Evolutionary conservation across 2,113 vertebrate species (phyloP), one percentile per base, ranked within the genome.

Genomic region (Peromyscus polionotus): DNA sequence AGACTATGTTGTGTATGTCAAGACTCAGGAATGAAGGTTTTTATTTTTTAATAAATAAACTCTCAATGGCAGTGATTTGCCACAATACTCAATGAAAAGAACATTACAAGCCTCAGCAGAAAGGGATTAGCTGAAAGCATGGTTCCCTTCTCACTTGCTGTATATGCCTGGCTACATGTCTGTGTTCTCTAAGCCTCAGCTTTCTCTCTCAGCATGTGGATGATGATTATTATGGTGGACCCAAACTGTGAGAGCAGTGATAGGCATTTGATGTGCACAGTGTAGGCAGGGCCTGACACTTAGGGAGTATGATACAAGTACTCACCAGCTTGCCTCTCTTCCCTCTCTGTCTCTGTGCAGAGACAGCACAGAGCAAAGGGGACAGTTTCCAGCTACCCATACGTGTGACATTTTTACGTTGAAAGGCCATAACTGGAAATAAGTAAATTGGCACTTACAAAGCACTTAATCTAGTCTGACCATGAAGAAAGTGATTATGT

Each of bases 341-440:
- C n/a, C 5, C 13, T 72, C 48, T 73, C 36, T 79, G 54, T 84
- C n/a, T 26, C 57, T 11, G n/a, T 39, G 6, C 31, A 45, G 73
- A 77, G 42, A 59, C 42, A 63, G 19, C 48, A 26, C 17, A 57
- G 57, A 80, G 17, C 65, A 33, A 87, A 93, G 65, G 54, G 33
- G 51, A 65, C 61, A n/a, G 13, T 80, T 91, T 73, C 14, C 7
- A 76, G n/a, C 48, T 54, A 73, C 70, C 51, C 19, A 48, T 39
- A 48, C 75, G 76, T 95, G 83, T 95, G 83, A 94, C 51, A 92
- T 59, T 61, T 79, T 95, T 70, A 51, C 61, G n/a, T 77, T 63
- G 28, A 93, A 28, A 33, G 0, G 7, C 83, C 93, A 93, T 33
- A 83, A 88, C 2, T 81, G 67, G 54, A 51, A 76, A 31, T 45